These are phyloP conservation scores for Drosophila colorata DNA, from an alignment of 2,888 invertebrate genomes.

Conservation along the genomic window DNA sequence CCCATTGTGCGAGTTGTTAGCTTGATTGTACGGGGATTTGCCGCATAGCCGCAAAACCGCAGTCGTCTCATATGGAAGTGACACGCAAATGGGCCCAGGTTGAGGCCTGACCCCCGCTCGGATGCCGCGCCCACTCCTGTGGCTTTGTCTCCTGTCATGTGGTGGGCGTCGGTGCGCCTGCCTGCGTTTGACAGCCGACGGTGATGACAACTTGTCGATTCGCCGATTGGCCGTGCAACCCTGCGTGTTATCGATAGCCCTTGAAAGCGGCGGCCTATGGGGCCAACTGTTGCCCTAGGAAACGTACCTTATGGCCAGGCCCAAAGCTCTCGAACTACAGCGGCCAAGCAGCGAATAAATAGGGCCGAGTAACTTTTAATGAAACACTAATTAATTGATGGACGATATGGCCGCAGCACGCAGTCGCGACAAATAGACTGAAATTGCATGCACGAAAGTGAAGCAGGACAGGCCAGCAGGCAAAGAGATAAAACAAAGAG, in stretches of 20 bases:
- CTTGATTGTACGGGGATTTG: conserved; percentile 27
- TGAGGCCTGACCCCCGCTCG: conserved; percentile 5
- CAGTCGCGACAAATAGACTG: conserved; percentile 48
- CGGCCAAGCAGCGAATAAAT: conserved; percentile 20
- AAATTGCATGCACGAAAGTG: conserved; percentile 50
- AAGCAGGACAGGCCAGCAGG: neutral
- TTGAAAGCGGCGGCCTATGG: neutral
- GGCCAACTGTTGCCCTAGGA: neutral
- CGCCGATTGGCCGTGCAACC: neutral
- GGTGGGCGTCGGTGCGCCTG: neutral
- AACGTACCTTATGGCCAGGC: no score
- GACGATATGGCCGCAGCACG: conserved; percentile 41
- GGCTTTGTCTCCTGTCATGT: conserved; percentile 30
- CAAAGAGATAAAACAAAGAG: conserved; percentile 10
- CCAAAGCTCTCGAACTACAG: conserved; percentile 45
- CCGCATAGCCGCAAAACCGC: conserved; percentile 44
- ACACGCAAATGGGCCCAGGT: conserved; percentile 24
- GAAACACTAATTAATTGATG: conserved; percentile 71
- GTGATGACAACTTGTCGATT: conserved; percentile 2
- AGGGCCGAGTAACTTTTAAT: conserved; percentile 45
- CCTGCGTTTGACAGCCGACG: conserved; percentile 1
- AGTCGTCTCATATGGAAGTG: conserved; percentile 36
- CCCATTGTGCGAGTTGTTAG: conserved; percentile 28
- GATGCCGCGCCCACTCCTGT: conserved; percentile 1
- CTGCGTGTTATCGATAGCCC: conserved; percentile 12